Evolutionary conservation across 1,140 invertebrate species (phyloP), one percentile per base, ranked within the genome.

Genomic region (Ephestia elutella): DNA sequence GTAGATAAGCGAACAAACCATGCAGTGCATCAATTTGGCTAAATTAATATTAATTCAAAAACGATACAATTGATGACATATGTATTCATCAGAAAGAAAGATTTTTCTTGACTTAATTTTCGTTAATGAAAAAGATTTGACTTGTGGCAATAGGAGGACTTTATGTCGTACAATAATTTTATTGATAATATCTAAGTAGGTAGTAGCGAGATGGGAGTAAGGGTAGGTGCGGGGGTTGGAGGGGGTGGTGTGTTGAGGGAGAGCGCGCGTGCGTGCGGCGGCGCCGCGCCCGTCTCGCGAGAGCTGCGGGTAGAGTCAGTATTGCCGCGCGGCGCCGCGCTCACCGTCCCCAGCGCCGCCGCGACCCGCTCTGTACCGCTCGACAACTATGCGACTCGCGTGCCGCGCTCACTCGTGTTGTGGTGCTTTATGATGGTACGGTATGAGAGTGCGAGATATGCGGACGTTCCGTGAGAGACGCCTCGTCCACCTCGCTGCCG

Each of bases 341-440:
- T 65, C 55, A 56, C 60, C 54, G 65, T n/a, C n/a, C n/a, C 58
- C 49, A 59, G 66, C 75, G 71, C 60, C 64, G 60, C 59, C 65
- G 67, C 73, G 66, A 53, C 66, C 63, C 65, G 49, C n/a, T n/a
- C n/a, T n/a, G n/a, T n/a, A n/a, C n/a, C 68, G 61, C 53, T 63
- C 56, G 8, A 11, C n/a, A 71, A 78, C 72, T 77, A 82, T 85
- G 80, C 78, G 59, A 77, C 70, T 78, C 89, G 89, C 89, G 87
- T 76, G 80, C 69, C 75, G 78, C 83, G 89, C 82, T 87, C 84
- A 61, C 78, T 77, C 81, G 82, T 80, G 78, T 88, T 87, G 75
- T 87, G 76, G 77, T 89, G 81, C 80, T 75, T 86, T 87, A 87
- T 87, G 84, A 87, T 87, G 82, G 78, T 85, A 78, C 81, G 76